Evolutionary conservation across 2,888 invertebrate genomes (phyloP), one percentile per base, ranked within the genome.

Genomic region (Mythimna lalbum): DNA sequence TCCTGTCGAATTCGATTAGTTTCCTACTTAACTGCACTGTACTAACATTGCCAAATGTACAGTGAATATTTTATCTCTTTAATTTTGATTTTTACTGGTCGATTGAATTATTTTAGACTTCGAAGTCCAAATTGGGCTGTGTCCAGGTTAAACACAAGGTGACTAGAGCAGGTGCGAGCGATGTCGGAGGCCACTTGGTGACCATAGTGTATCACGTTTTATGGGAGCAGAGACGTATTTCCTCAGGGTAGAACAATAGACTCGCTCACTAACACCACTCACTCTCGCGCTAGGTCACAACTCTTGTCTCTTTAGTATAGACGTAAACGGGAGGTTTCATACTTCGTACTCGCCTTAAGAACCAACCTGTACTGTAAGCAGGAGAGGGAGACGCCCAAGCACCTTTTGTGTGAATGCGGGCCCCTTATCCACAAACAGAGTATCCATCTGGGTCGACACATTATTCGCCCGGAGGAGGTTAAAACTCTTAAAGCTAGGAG

Each of bases 1-100:
- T 97, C 97, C 97, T 98, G 91, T 39, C 76, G 83, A 78, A 78
- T 39, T 21, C 17, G 1, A 72, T 74, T 70, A 68, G 31, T 47
- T 50, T 62, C 63, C 55, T 78, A 62, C 64, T 62, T 67, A 55
- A 47, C 64, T 50, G 14, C 43, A 69, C 61, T 52, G 57, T 36
- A 61, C 33, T 55, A 14, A 57, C 12, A 27, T 27, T 27, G 23
- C 55, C n/a, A 73, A 67, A 67, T 14, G n/a, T 39, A 73, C 55
- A 67, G 31, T 55, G 47, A 9, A 21, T 17, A 43, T 17, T 43
- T 43, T 43, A 5, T 19, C 21, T 14, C 9, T 23, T 57, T 27
- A 7, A 50, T 56, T 56, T 67, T 36, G 23, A 17, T 33, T 23
- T 14, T 5, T 1, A n/a, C 4, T 31, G 14, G 2, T 17, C 4